A percentile compares a stretch with the other conserved stretches of the same genome.
phyloP scores from a whole-genome alignment of 2,113 vertebrate species.

The Crotophaga sulcirostris region DNA sequence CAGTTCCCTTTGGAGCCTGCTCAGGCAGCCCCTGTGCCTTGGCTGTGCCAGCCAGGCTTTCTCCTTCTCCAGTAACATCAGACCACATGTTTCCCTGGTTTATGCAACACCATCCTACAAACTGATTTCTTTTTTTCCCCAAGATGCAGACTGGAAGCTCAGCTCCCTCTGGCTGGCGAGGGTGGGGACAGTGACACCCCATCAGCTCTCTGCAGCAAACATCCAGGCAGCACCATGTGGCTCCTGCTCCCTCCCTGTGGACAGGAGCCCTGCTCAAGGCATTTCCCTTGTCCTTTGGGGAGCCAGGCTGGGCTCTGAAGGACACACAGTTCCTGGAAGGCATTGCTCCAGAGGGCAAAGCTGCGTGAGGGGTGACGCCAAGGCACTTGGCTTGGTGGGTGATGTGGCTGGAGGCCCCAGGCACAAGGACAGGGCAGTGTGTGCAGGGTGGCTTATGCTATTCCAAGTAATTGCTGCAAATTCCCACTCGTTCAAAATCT shows the following conservation, averaged over 20 bases:
- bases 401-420: neutral
- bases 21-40: neutral
- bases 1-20: neutral
- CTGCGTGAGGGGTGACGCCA: rapidly evolving
- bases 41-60: neutral
- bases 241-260: neutral
- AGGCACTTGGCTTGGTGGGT: rapidly evolving
- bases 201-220: neutral
- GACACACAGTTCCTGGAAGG: neutral
- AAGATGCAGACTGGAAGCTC: neutral
- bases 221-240: rapidly evolving
- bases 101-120: neutral
- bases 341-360: too few species aligned
- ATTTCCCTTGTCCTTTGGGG: rapidly evolving
- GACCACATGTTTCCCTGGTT: neutral
- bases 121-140: rapidly evolving
- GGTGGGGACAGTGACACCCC: neutral
- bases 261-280: neutral
- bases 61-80: neutral
- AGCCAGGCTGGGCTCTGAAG: neutral
- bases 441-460: rapidly evolving
- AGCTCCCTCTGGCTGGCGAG: neutral
- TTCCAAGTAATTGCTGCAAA: rapidly evolving
- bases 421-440: too few species aligned
- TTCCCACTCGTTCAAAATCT: neutral